A percentile compares a stretch with the other conserved stretches of the same genome.
phyloP scores from a whole-genome alignment of 2,888 invertebrate species.

The Deroplatys truncata region DNA sequence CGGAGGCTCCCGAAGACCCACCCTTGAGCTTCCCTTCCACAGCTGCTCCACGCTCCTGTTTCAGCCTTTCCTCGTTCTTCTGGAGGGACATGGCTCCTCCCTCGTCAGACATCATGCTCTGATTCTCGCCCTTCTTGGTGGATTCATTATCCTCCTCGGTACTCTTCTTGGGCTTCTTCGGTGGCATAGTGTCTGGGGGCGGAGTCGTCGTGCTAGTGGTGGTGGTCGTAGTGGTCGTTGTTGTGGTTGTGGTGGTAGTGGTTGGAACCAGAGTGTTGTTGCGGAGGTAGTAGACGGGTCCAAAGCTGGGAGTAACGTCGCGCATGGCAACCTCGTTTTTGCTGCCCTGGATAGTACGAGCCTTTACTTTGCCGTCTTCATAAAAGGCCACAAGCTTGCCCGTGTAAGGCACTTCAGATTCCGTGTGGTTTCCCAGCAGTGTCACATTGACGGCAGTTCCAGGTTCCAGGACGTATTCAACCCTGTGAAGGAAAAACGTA shows the following conservation, averaged over 20 bases:
- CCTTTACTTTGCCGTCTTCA: conserved; percentile 55
- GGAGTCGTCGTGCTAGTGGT: conserved; percentile 37
- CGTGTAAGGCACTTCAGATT: conserved; percentile 69
- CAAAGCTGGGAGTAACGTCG: conserved; percentile 67
- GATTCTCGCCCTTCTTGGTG: conserved; percentile 42
- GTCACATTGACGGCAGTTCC: conserved; percentile 82
- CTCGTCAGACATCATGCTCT: conserved; percentile 44
- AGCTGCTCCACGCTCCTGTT: background rate
- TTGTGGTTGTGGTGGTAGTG: conserved; percentile 59
- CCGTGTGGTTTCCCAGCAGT: conserved; percentile 66
- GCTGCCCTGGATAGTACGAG: conserved; percentile 59
- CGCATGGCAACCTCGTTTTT: conserved; percentile 61
- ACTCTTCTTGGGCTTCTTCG: conserved; percentile 34
- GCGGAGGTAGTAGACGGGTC: conserved; percentile 70
- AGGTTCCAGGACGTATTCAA: conserved; percentile 64
- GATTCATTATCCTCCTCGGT: conserved; percentile 31
- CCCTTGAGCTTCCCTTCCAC: background rate
- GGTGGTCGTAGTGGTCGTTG: conserved; percentile 41
- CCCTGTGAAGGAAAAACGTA: conserved; percentile 41
- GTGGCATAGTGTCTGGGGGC: conserved; percentile 39
- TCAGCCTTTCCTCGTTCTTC: conserved; percentile 33
- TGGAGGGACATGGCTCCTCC: conserved; percentile 41
- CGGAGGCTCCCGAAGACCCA: background rate
- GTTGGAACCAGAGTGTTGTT: conserved; percentile 77
- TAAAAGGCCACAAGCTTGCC: conserved; percentile 68